A percentile compares a stretch with the other conserved stretches of the same genome.
phyloP scores from a whole-genome alignment of 2,888 invertebrate species.

The Macrosoma leucophasiata region DNA sequence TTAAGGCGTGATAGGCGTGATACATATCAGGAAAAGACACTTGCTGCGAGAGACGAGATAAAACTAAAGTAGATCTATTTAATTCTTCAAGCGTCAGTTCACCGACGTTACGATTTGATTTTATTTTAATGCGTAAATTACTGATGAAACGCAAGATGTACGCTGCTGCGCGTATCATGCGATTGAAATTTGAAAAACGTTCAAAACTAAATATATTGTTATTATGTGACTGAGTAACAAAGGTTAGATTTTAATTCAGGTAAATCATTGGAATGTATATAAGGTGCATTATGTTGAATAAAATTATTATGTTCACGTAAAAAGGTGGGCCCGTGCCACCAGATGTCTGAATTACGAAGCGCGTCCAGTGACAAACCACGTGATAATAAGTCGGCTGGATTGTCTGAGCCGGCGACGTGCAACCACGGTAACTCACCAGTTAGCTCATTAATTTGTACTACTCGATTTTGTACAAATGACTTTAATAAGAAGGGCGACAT shows the following conservation, averaged over 20 bases:
- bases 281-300: neutral
- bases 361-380: slow-evolving; percentile 18
- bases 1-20: neutral
- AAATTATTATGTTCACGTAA: slow-evolving; percentile 9
- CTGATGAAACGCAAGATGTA: slow-evolving; percentile 22
- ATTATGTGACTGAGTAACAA: slow-evolving; percentile 3
- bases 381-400: slow-evolving; percentile 26
- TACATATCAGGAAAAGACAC: slow-evolving; percentile 2
- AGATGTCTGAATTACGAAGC: slow-evolving; percentile 15
- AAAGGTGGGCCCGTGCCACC: slow-evolving; percentile 26
- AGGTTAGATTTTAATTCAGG: slow-evolving; percentile 11
- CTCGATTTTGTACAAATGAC: slow-evolving; percentile 26
- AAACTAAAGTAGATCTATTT: neutral
- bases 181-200: slow-evolving; percentile 12
- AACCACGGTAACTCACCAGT: slow-evolving; percentile 21
- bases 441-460: slow-evolving; percentile 22
- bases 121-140: slow-evolving; percentile 14
- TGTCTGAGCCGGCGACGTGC: slow-evolving; percentile 23
- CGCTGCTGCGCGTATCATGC: slow-evolving; percentile 15
- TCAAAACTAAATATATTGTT: slow-evolving; percentile 11
- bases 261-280: slow-evolving; percentile 6
- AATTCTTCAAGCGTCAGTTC: slow-evolving; percentile 10
- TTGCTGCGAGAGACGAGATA: slow-evolving; percentile 4
- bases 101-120: slow-evolving; percentile 6
- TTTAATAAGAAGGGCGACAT: slow-evolving; percentile 22